Evolutionary conservation across 2,113 vertebrate genomes (phyloP), one percentile per base, ranked within the genome.

Genomic region (Campylorhamphus procurvoides): DNA sequence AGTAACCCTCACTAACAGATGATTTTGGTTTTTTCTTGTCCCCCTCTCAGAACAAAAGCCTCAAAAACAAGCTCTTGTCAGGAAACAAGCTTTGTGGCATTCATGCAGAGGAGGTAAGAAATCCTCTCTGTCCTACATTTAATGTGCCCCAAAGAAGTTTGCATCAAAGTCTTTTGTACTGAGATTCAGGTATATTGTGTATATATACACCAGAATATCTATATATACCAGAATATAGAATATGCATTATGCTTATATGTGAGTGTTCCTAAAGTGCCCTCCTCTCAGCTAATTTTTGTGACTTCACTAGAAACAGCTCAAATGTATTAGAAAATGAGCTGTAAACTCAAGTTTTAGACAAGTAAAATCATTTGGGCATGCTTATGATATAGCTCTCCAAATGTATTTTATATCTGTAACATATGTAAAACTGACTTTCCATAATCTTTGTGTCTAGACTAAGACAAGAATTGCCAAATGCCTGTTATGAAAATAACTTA

Each of bases 61-160:
- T 99, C 97, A 99, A 99, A 98, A 99, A 97, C 79, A 99, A 99
- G 96, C 98, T 99, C 11, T 97, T 99, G 71, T 99, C 99, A 12
- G 99, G 99, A 96, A 99, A 98, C 97, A 99, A 99, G 96, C 98
- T 99, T 42, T 99, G 99, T 94, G 99, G 99, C 18, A 98, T 99
- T 87, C 99, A 99, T 15, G 99, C 99, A 92, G 99, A 99, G 95
- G 99, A 99, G 98, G 99, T 99, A 97, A 98, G 98, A 83, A 60
- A 55, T 75, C 12, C 22, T 69, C 39, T 60, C 23, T 72, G 2
- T 85, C 94, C 35, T 40, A 27, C 44, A 18, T 59, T 8, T 40
- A 78, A 58, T 13, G 7, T 28, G 50, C 6, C 3, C 29, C 15
- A 39, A 64, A 76, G 44, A 75, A 58, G 23, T 20, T 78, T 75